Percentiles rank a stretch among this genome's conserved stretches.
Conservation (phyloP, 2,888 invertebrate species). For the Clostera curtula region DNA sequence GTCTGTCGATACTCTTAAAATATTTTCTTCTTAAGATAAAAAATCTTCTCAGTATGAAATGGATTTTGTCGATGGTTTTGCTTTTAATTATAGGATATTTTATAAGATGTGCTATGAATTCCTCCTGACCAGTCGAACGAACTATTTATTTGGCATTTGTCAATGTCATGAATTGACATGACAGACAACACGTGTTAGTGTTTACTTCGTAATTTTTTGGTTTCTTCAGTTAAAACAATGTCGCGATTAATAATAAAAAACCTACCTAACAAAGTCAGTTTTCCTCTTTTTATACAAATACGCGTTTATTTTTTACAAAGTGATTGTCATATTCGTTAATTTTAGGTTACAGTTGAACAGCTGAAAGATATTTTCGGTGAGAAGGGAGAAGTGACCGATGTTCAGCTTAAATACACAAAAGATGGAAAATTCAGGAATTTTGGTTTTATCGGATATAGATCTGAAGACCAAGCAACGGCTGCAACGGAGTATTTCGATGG, state of each 20-base stretch:
- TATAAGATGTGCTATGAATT: too few species aligned
- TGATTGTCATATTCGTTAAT: too few species aligned
- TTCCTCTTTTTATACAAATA: background rate
- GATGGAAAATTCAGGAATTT: constrained; percentile 95
- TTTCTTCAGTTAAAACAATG: constrained; percentile 61
- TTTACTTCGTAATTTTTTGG: constrained; percentile 4
- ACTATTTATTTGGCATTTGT: too few species aligned
- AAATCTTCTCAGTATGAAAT: too few species aligned
- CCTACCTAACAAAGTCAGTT: constrained; percentile 87
- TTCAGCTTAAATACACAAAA: constrained; percentile 93
- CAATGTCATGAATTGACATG: constrained; percentile 2
- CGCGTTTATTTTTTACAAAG: too few species aligned
- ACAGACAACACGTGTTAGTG: constrained; percentile 12
- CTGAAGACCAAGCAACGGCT: constrained; percentile 83
- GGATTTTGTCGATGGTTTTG: too few species aligned
- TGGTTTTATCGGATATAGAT: constrained; percentile 93
- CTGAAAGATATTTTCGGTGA: constrained; percentile 83
- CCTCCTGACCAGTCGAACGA: too few species aligned
- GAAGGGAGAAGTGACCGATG: constrained; percentile 93
- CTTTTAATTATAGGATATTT: too few species aligned
- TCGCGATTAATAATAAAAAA: constrained; percentile 94
- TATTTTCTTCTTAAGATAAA: too few species aligned
- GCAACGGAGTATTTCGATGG: constrained; percentile 89
- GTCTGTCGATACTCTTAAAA: too few species aligned
- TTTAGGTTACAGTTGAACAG: constrained; percentile 85